Percentiles rank a stretch among this genome's conserved stretches.
These are phyloP conservation scores for Porites cylindrica DNA, from an alignment of 92 coral and sea anemone genomes.

Conservation along the genomic window DNA sequence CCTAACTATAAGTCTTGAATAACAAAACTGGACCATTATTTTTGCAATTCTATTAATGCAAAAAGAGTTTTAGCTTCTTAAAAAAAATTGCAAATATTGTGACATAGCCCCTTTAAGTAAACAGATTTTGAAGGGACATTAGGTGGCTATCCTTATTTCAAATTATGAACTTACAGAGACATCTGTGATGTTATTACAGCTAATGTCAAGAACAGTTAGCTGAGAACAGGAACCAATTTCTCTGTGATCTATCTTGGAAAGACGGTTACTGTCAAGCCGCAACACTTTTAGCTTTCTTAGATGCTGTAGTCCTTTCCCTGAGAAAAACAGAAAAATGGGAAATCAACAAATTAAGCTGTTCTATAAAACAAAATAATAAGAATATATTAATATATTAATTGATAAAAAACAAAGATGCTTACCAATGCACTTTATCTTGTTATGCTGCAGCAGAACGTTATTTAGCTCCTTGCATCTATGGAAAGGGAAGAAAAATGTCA, in stretches of 20 bases:
- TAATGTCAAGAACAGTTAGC: conserved; percentile 81
- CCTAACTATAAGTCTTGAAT: too few species aligned
- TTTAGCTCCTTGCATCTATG: conserved; percentile 82
- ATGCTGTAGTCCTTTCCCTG: conserved; percentile 85
- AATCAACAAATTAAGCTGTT: not conserved
- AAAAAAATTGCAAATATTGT: too few species aligned
- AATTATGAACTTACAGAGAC: conserved; percentile 76
- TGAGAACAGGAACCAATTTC: conserved; percentile 92
- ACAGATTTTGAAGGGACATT: too few species aligned
- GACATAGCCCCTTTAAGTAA: too few species aligned
- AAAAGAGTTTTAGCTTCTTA: too few species aligned
- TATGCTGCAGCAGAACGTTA: conserved; percentile 90
- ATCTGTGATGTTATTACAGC: conserved; percentile 82
- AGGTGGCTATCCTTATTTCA: not conserved
- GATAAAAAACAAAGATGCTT: not conserved
- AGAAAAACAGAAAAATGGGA: not conserved
- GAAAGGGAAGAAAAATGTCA: not conserved
- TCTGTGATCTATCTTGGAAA: conserved; percentile 68
- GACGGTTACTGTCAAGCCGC: conserved; percentile 85
- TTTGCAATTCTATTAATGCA: too few species aligned
- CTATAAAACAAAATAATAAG: not conserved
- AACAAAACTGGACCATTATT: too few species aligned
- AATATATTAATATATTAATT: too few species aligned
- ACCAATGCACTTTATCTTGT: conserved; percentile 85
- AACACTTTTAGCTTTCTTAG: conserved; percentile 83